phyloP scores from a whole-genome alignment of 2,113 vertebrate species.

The Typhlomys cinereus region DNA sequence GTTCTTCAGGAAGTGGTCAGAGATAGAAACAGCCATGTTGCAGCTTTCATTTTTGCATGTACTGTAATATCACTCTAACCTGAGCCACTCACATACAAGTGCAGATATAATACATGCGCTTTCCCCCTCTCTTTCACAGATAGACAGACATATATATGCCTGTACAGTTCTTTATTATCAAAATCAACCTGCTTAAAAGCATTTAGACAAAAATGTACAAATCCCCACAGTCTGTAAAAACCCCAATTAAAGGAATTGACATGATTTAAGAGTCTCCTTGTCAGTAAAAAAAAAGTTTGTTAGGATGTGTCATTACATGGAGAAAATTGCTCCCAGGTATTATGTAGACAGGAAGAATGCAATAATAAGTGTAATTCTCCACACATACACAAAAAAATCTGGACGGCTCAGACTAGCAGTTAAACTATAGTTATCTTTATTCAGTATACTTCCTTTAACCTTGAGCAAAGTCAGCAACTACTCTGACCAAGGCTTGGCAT shows the following conservation, averaged over 20 bases:
- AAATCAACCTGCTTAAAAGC: neutral
- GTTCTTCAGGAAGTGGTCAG: conserved; percentile 65
- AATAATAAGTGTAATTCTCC: conserved; percentile 44
- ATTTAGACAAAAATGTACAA: conserved; percentile 23
- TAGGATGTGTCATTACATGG: conserved; percentile 29
- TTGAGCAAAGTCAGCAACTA: conserved; percentile 64
- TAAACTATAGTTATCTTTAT: conserved; percentile 63
- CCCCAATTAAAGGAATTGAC: conserved; percentile 25
- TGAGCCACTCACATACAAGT: neutral
- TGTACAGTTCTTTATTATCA: conserved; percentile 13
- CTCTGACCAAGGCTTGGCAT: conserved; percentile 10
- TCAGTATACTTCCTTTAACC: conserved; percentile 72
- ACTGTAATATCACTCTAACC: conserved; percentile 32
- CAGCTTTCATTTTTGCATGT: conserved; percentile 71
- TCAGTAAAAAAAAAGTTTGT: conserved; percentile 34
- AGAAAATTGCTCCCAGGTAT: conserved; percentile 66
- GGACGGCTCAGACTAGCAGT: conserved; percentile 41
- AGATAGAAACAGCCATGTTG: neutral
- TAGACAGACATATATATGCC: neutral
- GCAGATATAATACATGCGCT: neutral
- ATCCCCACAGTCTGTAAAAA: conserved; percentile 40
- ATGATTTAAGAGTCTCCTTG: neutral
- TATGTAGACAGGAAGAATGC: conserved; percentile 52
- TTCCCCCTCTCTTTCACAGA: neutral
- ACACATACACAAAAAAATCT: conserved; percentile 9